A percentile compares a stretch with the other conserved stretches of the same genome.
phyloP scores from a whole-genome alignment of 1,140 invertebrate genomes.

The Panagrolaimus sp. region DNA sequence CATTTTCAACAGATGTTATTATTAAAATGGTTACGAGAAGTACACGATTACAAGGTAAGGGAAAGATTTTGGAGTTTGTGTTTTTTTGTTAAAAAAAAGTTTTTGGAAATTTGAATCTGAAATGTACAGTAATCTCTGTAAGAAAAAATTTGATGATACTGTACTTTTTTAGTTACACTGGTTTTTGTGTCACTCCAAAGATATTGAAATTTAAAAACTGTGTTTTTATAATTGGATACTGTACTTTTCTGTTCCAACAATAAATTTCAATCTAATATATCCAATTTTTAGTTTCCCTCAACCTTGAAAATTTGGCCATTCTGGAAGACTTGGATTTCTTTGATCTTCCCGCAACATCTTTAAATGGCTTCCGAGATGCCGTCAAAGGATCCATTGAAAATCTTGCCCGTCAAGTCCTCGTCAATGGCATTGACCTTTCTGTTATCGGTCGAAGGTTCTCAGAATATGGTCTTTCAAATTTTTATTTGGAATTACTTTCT shows the following conservation, averaged over 20 bases:
- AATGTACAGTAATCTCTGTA: background rate
- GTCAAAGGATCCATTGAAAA: conserved; percentile 37
- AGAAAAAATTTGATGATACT: background rate
- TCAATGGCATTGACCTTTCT: conserved; percentile 24
- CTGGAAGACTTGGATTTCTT: conserved; percentile 45
- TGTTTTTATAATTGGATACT: background rate
- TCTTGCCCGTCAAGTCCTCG: conserved; percentile 28
- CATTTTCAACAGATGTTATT: conserved; percentile 33
- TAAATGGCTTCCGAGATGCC: conserved; percentile 34
- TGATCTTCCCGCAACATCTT: conserved; percentile 31
- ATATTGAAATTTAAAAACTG: background rate
- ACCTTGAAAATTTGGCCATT: conserved; percentile 32
- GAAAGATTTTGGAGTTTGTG: background rate
- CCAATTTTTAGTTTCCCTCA: conserved; percentile 25
- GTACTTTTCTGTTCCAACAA: no score
- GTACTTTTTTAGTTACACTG: background rate
- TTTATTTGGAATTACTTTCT: conserved; percentile 28
- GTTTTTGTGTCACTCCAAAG: background rate
- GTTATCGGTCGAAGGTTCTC: conserved; percentile 14
- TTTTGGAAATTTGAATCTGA: background rate
- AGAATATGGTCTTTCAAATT: conserved; percentile 32
- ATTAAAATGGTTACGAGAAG: conserved; percentile 18
- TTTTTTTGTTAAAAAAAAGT: conserved; percentile 9
- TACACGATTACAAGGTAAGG: conserved; percentile 19
- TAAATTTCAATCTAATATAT: background rate